These are phyloP conservation scores for Zaprionus ornatus DNA, from an alignment of 1,140 invertebrate species.

Conservation along the genomic window DNA sequence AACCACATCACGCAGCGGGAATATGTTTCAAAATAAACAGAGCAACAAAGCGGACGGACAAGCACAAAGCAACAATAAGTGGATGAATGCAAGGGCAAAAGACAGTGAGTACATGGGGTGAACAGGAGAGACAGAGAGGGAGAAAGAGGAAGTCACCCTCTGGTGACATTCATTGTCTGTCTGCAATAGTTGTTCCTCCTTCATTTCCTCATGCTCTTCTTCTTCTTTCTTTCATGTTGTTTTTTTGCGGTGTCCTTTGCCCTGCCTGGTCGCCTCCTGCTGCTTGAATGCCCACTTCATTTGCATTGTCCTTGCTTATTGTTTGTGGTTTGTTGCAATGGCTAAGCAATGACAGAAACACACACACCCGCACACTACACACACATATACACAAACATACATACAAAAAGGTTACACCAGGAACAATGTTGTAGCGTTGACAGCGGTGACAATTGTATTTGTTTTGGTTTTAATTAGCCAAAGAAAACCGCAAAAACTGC, in stretches of 20 bases:
- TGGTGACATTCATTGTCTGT: conserved; percentile 45
- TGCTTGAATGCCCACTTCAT: conserved; percentile 52
- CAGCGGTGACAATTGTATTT: conserved; percentile 72
- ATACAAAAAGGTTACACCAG: not conserved
- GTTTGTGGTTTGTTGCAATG: conserved; percentile 66
- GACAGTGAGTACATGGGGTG: not conserved
- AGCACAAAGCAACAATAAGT: conserved; percentile 33
- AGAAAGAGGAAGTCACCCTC: not conserved
- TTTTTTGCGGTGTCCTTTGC: conserved; percentile 1
- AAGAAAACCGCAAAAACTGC: conserved; percentile 42
- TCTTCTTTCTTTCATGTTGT: not conserved
- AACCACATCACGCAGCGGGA: conserved; percentile 41
- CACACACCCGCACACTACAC: not conserved
- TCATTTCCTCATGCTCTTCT: not conserved
- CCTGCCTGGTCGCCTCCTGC: conserved; percentile 3
- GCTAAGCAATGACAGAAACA: conserved; percentile 58
- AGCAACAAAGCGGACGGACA: conserved; percentile 37
- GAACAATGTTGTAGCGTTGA: conserved; percentile 28
- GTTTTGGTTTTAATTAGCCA: conserved; percentile 76
- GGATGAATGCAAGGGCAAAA: not conserved
- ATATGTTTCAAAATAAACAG: conserved; percentile 47
- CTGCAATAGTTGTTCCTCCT: conserved; percentile 20
- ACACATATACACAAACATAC: not conserved
- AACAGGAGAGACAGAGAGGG: not conserved
- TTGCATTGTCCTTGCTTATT: conserved; percentile 75